Base-by-base conservation (phyloP, 2,888 invertebrate genomes). In the Meiosimyza platycephala region DNA sequence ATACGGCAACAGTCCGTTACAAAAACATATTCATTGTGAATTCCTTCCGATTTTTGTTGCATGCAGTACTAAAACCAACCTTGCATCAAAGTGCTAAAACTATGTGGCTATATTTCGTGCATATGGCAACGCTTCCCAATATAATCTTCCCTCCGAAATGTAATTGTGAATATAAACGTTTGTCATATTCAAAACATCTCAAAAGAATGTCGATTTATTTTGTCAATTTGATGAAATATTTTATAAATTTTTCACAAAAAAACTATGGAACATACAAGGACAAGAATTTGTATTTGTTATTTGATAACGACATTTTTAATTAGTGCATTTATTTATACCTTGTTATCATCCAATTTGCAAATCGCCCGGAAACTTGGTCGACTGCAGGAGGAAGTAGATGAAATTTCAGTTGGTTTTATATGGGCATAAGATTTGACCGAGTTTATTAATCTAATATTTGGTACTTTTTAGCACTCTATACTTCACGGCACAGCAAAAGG, bases 361-460 rank as follows among this genome's bases (percentile, higher is more conserved):
- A 80, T 77, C 59, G 65, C 67, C 48, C 77, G 68, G 15, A 76
- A 75, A 71, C 11, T 81, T 7, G 68, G 72, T 12, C 72, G 78
- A 22, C 65, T 82, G 51, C 75, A 78, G 4, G 78, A 78, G 33
- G 82, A 82, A 18, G 72, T 82, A 1, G 79, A 81, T 50, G 80
- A 80, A 75, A 77, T 82, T 66, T 77, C 80, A 65, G 81, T 81
- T 68, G 76, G 75, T 51, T 28, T 16, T 52, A 48, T 2, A 22
- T 28, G 63, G 9, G 6, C 40, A 22, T 1, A 13, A 62, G 15
- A 40, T 40, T 5, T 16, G 13, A 13, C 4, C 5, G 12, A 50
- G 2, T 9, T 40, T 9, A 9, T 40, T 9, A 40, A 40, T 40
- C 40, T 40, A 0, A 40, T 18, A 16, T 55, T 64, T 12, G 52